Evolutionary conservation across 2,113 vertebrate species (phyloP).

Genomic region (Colaptes auratus): DNA sequence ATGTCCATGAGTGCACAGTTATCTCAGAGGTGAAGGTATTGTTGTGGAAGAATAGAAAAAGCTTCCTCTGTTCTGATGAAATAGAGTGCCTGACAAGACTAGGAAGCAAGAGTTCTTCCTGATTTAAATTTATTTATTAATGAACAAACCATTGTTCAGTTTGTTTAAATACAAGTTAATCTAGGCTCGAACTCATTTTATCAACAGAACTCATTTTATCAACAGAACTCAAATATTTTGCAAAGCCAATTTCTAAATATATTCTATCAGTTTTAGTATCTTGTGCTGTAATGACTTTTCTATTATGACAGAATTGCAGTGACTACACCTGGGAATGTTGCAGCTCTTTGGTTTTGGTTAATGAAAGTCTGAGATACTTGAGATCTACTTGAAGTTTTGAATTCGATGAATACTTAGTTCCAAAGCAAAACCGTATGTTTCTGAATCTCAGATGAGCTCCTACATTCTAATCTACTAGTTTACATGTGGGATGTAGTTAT

Average conservation of each 20-base stretch:
- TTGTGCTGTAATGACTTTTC: neutral
- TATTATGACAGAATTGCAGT: neutral
- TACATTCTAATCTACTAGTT: neutral
- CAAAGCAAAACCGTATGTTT: neutral
- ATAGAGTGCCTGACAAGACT: neutral
- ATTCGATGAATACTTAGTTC: neutral
- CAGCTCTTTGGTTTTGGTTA: neutral
- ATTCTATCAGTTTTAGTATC: neutral
- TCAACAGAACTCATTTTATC: neutral
- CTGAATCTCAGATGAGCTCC: neutral
- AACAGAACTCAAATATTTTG: neutral
- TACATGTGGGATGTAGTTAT: neutral
- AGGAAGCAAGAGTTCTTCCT: neutral
- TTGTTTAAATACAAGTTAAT: neutral
- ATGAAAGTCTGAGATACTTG: neutral
- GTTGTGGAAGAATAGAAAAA: conserved; percentile 44
- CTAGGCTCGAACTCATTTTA: neutral
- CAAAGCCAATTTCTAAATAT: neutral
- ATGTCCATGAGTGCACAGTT: conserved; percentile 33
- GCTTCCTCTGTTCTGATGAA: neutral
- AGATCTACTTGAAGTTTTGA: neutral
- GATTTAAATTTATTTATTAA: neutral
- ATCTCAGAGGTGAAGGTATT: conserved; percentile 27
- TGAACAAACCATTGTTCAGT: neutral
- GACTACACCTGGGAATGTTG: neutral